A percentile compares a stretch with the other conserved stretches of the same genome.
These are phyloP conservation scores for Hystrix brachyura DNA, from an alignment of 2,113 vertebrate genomes.

Conservation along the genomic window DNA sequence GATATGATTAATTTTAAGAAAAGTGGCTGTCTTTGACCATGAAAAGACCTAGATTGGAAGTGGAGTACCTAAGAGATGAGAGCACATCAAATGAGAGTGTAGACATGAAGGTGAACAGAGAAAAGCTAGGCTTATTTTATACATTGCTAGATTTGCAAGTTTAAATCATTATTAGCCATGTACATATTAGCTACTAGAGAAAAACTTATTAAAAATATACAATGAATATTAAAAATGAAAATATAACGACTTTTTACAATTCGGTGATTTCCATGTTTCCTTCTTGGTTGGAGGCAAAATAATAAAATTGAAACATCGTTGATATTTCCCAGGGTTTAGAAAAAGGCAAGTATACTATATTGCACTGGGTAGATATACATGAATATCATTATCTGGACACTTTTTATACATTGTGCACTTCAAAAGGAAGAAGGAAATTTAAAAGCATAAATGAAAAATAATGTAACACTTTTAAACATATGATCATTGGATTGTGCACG, in stretches of 20 bases:
- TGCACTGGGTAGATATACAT: not conserved
- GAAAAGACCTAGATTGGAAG: not conserved
- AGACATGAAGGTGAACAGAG: not conserved
- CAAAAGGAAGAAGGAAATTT: not conserved
- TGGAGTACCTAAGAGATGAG: not conserved
- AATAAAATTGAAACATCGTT: not conserved
- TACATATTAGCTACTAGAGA: not conserved
- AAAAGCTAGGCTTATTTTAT: not conserved
- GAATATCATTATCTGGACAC: not conserved
- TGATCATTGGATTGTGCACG: not conserved
- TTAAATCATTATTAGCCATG: not conserved
- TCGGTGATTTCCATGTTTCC: not conserved
- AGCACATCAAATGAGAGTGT: not conserved
- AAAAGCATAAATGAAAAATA: not conserved
- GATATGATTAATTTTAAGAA: not conserved
- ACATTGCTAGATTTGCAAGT: not conserved
- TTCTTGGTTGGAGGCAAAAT: not conserved
- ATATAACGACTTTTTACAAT: not conserved
- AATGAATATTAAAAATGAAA: not conserved
- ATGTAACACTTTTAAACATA: not conserved
- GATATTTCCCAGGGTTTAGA: not conserved
- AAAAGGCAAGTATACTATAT: not conserved
- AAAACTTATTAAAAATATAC: not conserved
- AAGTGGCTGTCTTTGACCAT: not conserved
- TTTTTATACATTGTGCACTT: not conserved